A percentile compares a stretch with the other conserved stretches of the same genome.
phyloP scores from a whole-genome alignment of 2,888 invertebrate genomes.

The Cephus pulcher region DNA sequence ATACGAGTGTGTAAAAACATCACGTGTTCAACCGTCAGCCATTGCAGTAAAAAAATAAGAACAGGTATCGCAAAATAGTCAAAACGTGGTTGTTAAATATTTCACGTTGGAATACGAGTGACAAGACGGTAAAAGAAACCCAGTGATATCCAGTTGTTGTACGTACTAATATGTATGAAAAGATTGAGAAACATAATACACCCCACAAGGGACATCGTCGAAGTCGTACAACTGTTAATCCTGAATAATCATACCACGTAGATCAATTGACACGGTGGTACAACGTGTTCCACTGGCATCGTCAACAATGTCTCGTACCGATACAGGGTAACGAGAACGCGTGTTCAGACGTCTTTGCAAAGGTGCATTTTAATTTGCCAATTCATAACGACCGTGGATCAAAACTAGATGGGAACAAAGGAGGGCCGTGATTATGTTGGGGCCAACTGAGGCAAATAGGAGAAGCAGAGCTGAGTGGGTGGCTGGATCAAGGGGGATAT shows the following conservation, averaged over 20 bases:
- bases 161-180: background rate
- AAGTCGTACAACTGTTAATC: background rate
- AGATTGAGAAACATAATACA: background rate
- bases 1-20: background rate
- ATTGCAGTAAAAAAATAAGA: background rate
- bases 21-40: background rate
- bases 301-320: background rate
- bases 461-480: background rate
- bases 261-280: background rate
- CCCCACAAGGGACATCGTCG: background rate
- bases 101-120: background rate
- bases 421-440: background rate
- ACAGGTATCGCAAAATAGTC: background rate
- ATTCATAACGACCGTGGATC: background rate
- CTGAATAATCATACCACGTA: background rate
- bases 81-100: background rate
- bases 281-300: background rate
- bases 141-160: background rate
- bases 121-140: background rate
- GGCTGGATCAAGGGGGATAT: background rate
- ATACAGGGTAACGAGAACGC: background rate
- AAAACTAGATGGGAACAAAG: background rate
- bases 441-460: background rate
- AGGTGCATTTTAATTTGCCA: background rate
- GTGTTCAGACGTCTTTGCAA: background rate